Base-by-base conservation (phyloP, 2,797 vertebrate genomes). In the Sebastes matsubarae region DNA sequence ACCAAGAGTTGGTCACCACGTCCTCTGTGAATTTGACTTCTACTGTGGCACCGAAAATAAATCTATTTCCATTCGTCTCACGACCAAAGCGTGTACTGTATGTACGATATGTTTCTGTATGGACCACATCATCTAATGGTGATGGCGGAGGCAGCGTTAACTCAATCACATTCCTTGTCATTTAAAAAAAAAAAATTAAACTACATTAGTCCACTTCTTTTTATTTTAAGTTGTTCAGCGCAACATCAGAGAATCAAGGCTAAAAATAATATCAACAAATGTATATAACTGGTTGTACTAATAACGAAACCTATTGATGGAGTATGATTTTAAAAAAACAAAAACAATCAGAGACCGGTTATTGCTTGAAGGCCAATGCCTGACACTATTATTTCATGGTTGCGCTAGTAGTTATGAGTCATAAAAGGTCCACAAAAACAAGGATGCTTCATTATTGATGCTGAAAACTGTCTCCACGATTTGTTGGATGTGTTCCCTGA, bases 391-490 rank as follows among this genome's bases (percentile, higher is more conserved):
- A 14, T 64, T 61, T 67, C 52, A 66, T 60, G 67, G 58, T 75
- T 58, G 30, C 83, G 68, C 57, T 58, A 60, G 50, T 74, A 65
- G 25, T 52, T 63, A 22, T 59, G 22, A 81, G 46, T 72, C 75
- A 72, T 22, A 61, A 74, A 84, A 50, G 2, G 14, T 68, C 38
- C 20, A 64, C 12, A 58, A 75, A 67, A 75, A 82, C 54, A 27
- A 72, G 24, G 25, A 46, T 29, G 34, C 36, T 50, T 59, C 36
- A 75, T 78, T 79, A 46, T 72, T 34, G 8, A 71, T 79, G 57
- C n/a, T 70, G 63, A 76, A 80, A 67, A 75, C 22, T 22, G 75
- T 76, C 68, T 76, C 27, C 11, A 27, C 29, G 22, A 27, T 75
- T 32, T 75, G 63, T 71, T 76, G 54, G 30, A 58, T 18, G 13